A percentile compares a stretch with the other conserved stretches of the same genome.
Conservation (phyloP, 2,797 vertebrate species). For the Leptoclinus maculatus region DNA sequence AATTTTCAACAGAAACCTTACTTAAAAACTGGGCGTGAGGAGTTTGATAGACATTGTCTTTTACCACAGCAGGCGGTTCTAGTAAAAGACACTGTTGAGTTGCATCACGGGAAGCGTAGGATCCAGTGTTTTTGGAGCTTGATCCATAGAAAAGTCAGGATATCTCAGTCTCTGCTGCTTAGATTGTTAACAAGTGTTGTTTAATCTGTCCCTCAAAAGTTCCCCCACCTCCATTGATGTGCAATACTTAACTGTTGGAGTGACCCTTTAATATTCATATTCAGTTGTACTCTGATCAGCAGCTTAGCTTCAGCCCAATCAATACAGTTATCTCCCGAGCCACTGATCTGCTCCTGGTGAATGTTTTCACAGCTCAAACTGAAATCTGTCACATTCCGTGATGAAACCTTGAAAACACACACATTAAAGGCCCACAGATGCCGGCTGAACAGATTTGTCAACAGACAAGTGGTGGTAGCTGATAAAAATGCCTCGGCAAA, state of each 20-base stretch:
- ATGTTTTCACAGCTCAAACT: background rate
- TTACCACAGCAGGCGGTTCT: background rate
- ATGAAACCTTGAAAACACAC: background rate
- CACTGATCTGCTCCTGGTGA: background rate
- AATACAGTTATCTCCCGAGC: background rate
- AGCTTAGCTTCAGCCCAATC: background rate
- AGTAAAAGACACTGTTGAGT: background rate
- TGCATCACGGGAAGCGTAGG: conserved; percentile 4
- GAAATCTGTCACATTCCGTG: background rate
- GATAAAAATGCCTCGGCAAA: background rate
- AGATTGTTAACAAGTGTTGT: background rate
- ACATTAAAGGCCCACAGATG: background rate
- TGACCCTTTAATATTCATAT: background rate
- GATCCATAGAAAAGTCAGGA: background rate
- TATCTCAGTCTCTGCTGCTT: background rate
- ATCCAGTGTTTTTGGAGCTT: background rate
- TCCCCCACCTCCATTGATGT: background rate
- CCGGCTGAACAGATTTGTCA: conserved; percentile 1
- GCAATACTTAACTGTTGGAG: background rate
- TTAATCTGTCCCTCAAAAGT: background rate
- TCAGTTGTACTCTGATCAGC: background rate
- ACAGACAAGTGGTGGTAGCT: background rate
- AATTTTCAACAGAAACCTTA: background rate
- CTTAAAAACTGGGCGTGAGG: background rate
- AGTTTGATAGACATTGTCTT: background rate